phyloP scores from a whole-genome alignment of 2,888 invertebrate genomes.

The Anthophora plumipes region DNA sequence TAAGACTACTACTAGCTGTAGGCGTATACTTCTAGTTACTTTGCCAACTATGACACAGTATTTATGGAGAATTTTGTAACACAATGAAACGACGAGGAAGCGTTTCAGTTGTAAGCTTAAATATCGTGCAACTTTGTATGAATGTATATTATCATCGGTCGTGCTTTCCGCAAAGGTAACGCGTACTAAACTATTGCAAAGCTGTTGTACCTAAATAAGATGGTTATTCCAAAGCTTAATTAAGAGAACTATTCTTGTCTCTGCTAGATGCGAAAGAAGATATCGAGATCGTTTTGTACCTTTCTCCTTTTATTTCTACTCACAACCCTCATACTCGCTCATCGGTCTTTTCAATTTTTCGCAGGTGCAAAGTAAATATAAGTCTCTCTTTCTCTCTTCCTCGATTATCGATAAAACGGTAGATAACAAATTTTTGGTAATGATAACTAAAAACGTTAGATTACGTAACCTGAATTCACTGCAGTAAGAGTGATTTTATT shows the following conservation, averaged over 20 bases:
- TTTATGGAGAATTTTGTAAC: conserved; percentile 76
- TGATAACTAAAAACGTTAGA: conserved; percentile 42
- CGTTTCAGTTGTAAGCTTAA: conserved; percentile 53
- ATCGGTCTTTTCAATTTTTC: conserved; percentile 20
- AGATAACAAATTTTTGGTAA: conserved; percentile 40
- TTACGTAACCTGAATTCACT: conserved; percentile 42
- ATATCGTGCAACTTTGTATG: conserved; percentile 67
- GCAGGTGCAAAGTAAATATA: conserved; percentile 45
- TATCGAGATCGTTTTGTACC: conserved; percentile 1
- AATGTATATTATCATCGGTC: conserved; percentile 64
- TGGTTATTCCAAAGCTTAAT: conserved; percentile 71
- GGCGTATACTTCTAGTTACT: conserved; percentile 77
- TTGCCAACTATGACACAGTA: conserved; percentile 84
- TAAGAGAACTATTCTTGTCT: conserved; percentile 48
- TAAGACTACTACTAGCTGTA: conserved; percentile 68
- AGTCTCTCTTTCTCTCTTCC: conserved; percentile 3
- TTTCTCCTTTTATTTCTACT: conserved; percentile 32
- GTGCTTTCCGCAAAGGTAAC: conserved; percentile 63
- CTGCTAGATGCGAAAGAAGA: conserved; percentile 5
- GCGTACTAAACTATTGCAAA: conserved; percentile 67
- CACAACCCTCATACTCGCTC: conserved; percentile 39
- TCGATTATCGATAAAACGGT: conserved; percentile 39
- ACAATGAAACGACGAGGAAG: conserved; percentile 13
- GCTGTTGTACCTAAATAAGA: conserved; percentile 66
- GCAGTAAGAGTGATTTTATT: conserved; percentile 49